Conservation (phyloP, 2,113 vertebrate genomes). For the Sterna hirundo region DNA sequence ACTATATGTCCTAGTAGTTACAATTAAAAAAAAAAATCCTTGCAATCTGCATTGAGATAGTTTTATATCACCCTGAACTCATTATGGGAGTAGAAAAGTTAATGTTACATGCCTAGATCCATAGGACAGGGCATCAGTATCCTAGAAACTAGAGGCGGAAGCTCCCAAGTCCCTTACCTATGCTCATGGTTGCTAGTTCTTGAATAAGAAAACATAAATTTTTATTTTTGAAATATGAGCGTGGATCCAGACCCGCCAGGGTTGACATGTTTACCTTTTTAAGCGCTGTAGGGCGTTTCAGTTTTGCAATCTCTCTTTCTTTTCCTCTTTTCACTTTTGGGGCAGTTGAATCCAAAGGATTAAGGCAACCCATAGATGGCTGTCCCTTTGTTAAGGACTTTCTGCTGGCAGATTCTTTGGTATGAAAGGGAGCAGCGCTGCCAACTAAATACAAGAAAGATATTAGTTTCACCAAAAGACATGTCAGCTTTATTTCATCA, state of each 20-base stretch:
- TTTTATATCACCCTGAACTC: not conserved
- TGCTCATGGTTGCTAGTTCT: not conserved
- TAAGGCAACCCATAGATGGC: slow-evolving; percentile 80
- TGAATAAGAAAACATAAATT: not conserved
- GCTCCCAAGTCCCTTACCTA: not conserved
- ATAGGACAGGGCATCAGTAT: not conserved
- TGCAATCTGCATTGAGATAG: not conserved
- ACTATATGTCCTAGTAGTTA: not conserved
- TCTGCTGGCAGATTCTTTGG: slow-evolving; percentile 79
- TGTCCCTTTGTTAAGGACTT: slow-evolving; percentile 81
- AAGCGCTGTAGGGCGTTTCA: slow-evolving; percentile 95
- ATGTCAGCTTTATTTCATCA: slow-evolving; percentile 23
- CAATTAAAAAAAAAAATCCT: not conserved
- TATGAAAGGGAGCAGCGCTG: slow-evolving; percentile 85
- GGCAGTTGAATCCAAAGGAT: slow-evolving; percentile 88
- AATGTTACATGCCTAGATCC: not conserved
- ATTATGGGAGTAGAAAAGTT: accelerated
- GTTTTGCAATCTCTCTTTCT: slow-evolving; percentile 93
- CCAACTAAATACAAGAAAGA: slow-evolving; percentile 80
- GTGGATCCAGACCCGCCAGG: not conserved
- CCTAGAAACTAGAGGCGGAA: not conserved
- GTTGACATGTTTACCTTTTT: slow-evolving; percentile 84
- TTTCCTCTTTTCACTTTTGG: slow-evolving; percentile 93
- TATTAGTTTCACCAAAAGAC: slow-evolving; percentile 14
- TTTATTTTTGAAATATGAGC: not conserved